Evolutionary conservation across 2,113 vertebrate genomes (phyloP).

Genomic region (Sceloporus tristichus): DNA sequence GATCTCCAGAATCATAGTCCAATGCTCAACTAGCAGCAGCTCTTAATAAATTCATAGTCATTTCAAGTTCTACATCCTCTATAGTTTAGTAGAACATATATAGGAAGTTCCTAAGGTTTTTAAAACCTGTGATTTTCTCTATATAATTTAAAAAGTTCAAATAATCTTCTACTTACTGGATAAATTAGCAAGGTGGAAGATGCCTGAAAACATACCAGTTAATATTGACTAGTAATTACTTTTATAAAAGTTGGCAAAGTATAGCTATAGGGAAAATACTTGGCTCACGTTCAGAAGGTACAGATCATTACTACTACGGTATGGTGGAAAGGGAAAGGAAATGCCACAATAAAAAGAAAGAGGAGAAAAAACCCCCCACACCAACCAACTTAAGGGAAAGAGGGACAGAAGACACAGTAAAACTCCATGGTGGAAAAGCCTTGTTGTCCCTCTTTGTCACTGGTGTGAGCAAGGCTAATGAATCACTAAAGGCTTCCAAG

Average conservation of each 20-base stretch:
- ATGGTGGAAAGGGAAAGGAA: background rate
- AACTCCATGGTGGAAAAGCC: conserved; percentile 29
- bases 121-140: background rate
- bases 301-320: background rate
- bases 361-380: background rate
- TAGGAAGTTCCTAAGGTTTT: background rate
- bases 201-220: too few species aligned
- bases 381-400: background rate
- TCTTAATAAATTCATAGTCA: too few species aligned
- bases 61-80: background rate
- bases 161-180: background rate
- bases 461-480: conserved; percentile 48
- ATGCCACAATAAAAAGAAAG: conserved; percentile 1
- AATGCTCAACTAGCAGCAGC: too few species aligned
- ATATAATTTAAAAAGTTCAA: background rate
- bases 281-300: background rate
- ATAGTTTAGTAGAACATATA: background rate
- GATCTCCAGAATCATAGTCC: too few species aligned
- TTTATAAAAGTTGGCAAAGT: too few species aligned
- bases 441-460: conserved; percentile 49
- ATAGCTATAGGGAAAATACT: background rate
- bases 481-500: conserved; percentile 53
- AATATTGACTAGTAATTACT: too few species aligned
- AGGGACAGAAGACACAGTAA: background rate
- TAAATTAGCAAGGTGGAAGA: background rate